Conservation (phyloP, 2,797 vertebrate species). For the Garrulus glandarius region DNA sequence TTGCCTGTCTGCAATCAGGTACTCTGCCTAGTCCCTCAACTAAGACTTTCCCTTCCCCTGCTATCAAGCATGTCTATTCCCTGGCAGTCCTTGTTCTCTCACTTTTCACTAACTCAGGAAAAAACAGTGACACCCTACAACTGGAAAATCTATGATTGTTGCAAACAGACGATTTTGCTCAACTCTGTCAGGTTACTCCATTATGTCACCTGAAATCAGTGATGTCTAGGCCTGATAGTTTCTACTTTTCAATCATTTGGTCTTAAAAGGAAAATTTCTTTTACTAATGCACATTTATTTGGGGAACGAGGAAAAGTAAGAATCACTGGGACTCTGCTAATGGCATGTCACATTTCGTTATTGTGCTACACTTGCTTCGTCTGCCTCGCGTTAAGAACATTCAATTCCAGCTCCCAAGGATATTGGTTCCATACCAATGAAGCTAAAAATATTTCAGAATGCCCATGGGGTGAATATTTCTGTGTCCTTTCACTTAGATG, state of each 20-base stretch:
- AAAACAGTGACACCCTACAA: neutral
- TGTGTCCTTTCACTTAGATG: neutral
- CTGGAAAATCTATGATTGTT: neutral
- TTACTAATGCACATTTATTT: conserved; percentile 16
- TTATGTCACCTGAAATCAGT: neutral
- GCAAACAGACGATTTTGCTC: neutral
- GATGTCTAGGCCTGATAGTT: neutral
- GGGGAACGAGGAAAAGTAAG: neutral
- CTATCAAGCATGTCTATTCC: neutral
- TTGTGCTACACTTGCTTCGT: neutral
- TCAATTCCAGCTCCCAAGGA: conserved; percentile 23
- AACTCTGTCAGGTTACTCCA: neutral
- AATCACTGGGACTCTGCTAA: conserved; percentile 18
- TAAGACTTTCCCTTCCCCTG: neutral
- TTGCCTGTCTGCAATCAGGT: neutral
- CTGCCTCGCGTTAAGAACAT: neutral
- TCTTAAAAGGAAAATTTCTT: neutral
- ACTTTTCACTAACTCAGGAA: neutral
- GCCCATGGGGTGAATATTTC: conserved; percentile 40
- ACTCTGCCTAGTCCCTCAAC: neutral
- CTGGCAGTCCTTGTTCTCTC: neutral
- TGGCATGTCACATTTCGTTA: conserved; percentile 41
- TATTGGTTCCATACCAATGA: conserved; percentile 44
- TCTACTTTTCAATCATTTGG: neutral
- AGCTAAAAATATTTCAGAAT: conserved; percentile 23